These are phyloP conservation scores for Hylaea fasciaria DNA, from an alignment of 2,888 invertebrate genomes.

Conservation along the genomic window DNA sequence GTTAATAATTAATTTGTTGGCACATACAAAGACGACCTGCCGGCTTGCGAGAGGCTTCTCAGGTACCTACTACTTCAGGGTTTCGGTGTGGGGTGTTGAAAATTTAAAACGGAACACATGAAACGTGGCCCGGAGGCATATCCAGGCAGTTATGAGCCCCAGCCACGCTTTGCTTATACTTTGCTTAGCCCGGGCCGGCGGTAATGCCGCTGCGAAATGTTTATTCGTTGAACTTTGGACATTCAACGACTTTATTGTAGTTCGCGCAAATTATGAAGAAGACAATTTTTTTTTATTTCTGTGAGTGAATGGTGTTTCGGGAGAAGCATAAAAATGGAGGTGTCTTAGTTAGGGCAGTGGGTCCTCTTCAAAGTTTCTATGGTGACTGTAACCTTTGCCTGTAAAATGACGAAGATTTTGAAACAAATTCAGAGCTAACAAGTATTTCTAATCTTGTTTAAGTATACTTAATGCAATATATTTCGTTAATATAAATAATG, in stretches of 20 bases:
- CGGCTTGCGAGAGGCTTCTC: constrained; percentile 22
- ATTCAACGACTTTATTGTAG: constrained; percentile 36
- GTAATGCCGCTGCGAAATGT: constrained; percentile 33
- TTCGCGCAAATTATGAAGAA: constrained; percentile 26
- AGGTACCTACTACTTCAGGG: background rate
- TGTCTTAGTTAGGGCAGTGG: background rate
- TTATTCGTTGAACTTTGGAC: constrained; percentile 39
- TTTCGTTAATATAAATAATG: no score
- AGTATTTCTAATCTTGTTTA: no score
- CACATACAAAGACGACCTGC: constrained; percentile 59
- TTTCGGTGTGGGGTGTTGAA: constrained; percentile 36
- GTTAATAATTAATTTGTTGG: constrained; percentile 78
- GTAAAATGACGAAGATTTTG: no score
- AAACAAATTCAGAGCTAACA: no score
- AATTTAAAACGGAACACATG: constrained; percentile 45
- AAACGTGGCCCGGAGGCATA: constrained; percentile 36
- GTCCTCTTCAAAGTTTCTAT: background rate
- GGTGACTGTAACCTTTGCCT: no score
- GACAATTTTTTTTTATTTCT: constrained; percentile 22
- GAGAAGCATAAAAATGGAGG: constrained; percentile 3
- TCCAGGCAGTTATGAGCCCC: constrained; percentile 27
- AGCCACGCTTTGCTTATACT: constrained; percentile 17
- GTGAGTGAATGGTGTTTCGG: constrained; percentile 1
- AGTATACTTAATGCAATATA: no score
- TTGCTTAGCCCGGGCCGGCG: constrained; percentile 30